Evolutionary conservation across 2,888 invertebrate genomes (phyloP).

Genomic region (Lasioglossum malachurum): DNA sequence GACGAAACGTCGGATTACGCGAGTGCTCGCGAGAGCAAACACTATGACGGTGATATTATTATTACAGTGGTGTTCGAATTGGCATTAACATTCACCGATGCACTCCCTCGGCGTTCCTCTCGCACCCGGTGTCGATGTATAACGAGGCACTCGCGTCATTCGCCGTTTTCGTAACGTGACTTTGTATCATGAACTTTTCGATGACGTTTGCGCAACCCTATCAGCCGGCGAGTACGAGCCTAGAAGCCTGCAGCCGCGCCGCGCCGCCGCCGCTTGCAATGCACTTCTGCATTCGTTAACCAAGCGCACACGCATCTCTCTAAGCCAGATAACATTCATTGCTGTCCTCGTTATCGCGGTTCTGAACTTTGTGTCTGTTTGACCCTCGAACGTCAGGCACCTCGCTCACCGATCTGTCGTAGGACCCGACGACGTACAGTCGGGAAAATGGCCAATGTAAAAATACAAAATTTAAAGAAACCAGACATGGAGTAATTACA

Average conservation of each 20-base stretch:
- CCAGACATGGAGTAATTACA: too few species aligned
- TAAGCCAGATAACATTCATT: conserved; percentile 44
- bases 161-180: conserved; percentile 80
- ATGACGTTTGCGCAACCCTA: conserved; percentile 81
- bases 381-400: background rate
- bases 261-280: conserved; percentile 28
- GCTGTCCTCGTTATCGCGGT: conserved; percentile 16
- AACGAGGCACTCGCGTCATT: conserved; percentile 65
- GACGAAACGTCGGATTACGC: background rate
- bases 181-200: conserved; percentile 85
- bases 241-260: conserved; percentile 29
- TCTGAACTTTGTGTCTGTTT: conserved; percentile 13
- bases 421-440: background rate
- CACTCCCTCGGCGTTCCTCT: conserved; percentile 55
- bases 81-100: conserved; percentile 74
- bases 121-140: conserved; percentile 63
- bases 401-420: background rate
- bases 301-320: conserved; percentile 16
- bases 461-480: too few species aligned
- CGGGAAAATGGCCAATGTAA: too few species aligned
- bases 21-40: background rate
- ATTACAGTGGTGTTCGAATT: conserved; percentile 69
- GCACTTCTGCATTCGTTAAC: conserved; percentile 43
- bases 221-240: conserved; percentile 63
- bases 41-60: conserved; percentile 55